A percentile compares a stretch with the other conserved stretches of the same genome.
Evolutionary conservation across 1,140 invertebrate genomes (phyloP).

Genomic region (Ceratitis capitata): DNA sequence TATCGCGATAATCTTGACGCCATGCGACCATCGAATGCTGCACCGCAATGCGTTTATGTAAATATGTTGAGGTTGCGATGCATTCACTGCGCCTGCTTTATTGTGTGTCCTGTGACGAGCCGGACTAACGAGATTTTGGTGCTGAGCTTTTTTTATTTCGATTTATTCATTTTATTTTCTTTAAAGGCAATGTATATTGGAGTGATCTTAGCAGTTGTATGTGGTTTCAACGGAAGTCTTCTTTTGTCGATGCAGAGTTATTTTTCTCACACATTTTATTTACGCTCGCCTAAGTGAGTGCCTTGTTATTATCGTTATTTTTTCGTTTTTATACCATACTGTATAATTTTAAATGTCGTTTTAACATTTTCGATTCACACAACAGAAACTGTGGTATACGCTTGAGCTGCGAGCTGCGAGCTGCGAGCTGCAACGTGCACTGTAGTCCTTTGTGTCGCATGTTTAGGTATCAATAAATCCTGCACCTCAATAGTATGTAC

Average conservation of each 20-base stretch:
- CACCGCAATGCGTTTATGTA: constrained; percentile 38
- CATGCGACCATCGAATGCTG: constrained; percentile 41
- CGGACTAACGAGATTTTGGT: constrained; percentile 15
- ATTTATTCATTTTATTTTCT: background rate
- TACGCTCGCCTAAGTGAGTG: background rate
- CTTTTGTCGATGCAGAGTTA: background rate
- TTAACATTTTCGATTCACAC: background rate
- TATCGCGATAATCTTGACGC: constrained; percentile 49
- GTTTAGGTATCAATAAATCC: constrained; percentile 11
- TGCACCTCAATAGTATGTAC: background rate
- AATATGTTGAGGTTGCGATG: constrained; percentile 7
- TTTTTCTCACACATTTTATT: constrained; percentile 18
- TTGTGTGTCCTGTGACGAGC: background rate
- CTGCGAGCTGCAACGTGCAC: too few relatives aligned
- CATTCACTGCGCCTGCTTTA: background rate
- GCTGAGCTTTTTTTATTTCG: background rate
- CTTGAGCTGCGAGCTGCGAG: too few relatives aligned
- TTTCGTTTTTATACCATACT: background rate
- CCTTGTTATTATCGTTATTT: background rate
- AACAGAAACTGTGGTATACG: too few relatives aligned
- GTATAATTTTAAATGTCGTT: background rate
- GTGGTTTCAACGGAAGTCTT: background rate
- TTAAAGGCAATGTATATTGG: background rate
- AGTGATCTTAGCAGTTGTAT: background rate
- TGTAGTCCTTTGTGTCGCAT: background rate